These are phyloP conservation scores for Bombus ignitus DNA, from an alignment of 1,140 invertebrate species.

Conservation along the genomic window DNA sequence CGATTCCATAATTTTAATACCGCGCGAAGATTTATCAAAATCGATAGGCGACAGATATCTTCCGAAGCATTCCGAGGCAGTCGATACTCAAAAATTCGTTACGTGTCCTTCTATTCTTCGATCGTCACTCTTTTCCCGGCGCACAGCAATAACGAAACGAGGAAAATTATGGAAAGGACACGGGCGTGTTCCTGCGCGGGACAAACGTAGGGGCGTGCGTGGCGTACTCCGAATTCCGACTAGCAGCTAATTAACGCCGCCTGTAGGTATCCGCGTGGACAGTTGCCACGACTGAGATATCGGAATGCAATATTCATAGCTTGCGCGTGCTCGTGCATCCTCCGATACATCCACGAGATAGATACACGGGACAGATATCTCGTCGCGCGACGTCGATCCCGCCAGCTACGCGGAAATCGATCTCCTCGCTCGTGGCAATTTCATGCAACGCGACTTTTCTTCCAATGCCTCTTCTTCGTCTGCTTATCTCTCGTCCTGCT, in stretches of 20 bases:
- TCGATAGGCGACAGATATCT: no score
- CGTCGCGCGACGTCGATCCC: conserved; percentile 22
- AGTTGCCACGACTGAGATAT: conserved; percentile 48
- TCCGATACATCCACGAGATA: conserved; percentile 24
- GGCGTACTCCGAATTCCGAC: conserved; percentile 51
- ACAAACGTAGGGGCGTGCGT: conserved; percentile 31
- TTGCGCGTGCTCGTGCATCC: conserved; percentile 16
- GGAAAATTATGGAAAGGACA: not conserved
- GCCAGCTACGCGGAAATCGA: conserved; percentile 22
- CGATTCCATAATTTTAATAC: not conserved
- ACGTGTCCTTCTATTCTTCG: not conserved
- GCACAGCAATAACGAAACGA: not conserved
- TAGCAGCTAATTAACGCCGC: conserved; percentile 63
- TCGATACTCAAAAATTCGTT: no score
- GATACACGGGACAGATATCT: conserved; percentile 31
- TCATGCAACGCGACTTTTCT: conserved; percentile 3
- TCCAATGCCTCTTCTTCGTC: not conserved
- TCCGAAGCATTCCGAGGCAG: no score
- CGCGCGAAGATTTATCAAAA: no score
- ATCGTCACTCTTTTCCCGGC: not conserved
- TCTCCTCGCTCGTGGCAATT: conserved; percentile 36
- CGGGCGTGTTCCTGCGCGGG: not conserved
- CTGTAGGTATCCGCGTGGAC: conserved; percentile 33
- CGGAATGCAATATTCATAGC: conserved; percentile 67
- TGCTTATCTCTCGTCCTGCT: not conserved